These are phyloP conservation scores for Sminthurinus signatus DNA, from an alignment of 1,140 invertebrate species.

Conservation along the genomic window DNA sequence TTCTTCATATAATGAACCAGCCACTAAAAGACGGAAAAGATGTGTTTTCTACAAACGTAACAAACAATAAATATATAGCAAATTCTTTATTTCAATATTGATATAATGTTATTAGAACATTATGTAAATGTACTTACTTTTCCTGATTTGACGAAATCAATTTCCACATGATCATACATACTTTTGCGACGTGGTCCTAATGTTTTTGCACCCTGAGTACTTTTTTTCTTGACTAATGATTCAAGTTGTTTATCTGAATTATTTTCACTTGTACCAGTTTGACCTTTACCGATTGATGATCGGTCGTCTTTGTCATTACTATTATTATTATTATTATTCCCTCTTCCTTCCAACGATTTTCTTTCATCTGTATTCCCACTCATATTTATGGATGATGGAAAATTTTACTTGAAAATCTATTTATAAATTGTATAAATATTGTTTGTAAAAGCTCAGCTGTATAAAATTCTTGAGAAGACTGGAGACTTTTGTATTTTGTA, in stretches of 20 bases:
- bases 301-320: background rate
- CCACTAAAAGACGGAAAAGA: slow-evolving; percentile 22
- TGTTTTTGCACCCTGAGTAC: background rate
- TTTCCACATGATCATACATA: slow-evolving; percentile 10
- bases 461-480: too few relatives aligned
- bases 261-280: background rate
- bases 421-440: too few relatives aligned
- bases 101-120: background rate
- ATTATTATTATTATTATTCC: too few relatives aligned
- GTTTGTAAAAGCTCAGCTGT: too few relatives aligned
- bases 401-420: too few relatives aligned
- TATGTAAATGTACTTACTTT: slow-evolving; percentile 7
- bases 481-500: too few relatives aligned
- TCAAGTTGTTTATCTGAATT: slow-evolving; percentile 2
- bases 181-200: background rate
- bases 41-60: slow-evolving; percentile 28
- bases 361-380: too few relatives aligned
- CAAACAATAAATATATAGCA: slow-evolving; percentile 9
- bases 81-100: background rate
- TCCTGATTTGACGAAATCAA: slow-evolving; percentile 15
- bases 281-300: background rate
- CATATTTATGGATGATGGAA: too few relatives aligned
- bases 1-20: slow-evolving; percentile 28
- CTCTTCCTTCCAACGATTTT: too few relatives aligned
- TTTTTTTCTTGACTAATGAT: background rate